Conservation (phyloP, 2,888 invertebrate genomes). For the Dichetophora obliterata region DNA sequence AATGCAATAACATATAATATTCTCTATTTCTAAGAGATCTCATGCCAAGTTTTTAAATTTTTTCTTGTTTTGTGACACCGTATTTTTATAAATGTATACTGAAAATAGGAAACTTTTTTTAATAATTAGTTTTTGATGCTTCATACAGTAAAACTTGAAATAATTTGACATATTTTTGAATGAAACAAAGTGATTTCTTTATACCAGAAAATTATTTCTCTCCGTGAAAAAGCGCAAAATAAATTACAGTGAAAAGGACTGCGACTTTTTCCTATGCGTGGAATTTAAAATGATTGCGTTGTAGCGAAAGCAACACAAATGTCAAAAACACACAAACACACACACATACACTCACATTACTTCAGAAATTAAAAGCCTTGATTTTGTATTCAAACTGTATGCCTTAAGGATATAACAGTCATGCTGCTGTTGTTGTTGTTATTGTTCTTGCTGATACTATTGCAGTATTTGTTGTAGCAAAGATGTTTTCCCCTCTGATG, state of each 20-base stretch:
- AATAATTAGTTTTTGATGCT: too few species aligned
- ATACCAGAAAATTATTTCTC: too few species aligned
- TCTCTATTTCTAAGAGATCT: too few species aligned
- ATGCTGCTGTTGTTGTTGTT: neutral
- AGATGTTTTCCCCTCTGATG: neutral
- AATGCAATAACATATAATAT: too few species aligned
- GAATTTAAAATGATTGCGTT: conserved; percentile 11
- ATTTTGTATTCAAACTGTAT: conserved; percentile 27
- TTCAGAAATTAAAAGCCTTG: neutral
- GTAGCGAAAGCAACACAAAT: conserved; percentile 1
- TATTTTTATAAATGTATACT: too few species aligned
- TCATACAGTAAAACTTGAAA: too few species aligned
- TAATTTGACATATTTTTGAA: too few species aligned
- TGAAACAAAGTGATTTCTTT: too few species aligned
- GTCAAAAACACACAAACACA: conserved; percentile 11
- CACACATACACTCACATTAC: neutral
- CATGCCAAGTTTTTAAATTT: too few species aligned
- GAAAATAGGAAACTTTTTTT: too few species aligned
- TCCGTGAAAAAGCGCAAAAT: neutral
- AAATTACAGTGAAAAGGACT: neutral
- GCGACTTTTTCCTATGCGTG: neutral
- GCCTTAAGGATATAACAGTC: neutral
- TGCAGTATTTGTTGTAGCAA: neutral
- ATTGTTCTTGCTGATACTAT: neutral
- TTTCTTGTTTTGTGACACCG: too few species aligned